Base-by-base conservation (phyloP, 1,140 invertebrate genomes). In the Magallana ariakensis region DNA sequence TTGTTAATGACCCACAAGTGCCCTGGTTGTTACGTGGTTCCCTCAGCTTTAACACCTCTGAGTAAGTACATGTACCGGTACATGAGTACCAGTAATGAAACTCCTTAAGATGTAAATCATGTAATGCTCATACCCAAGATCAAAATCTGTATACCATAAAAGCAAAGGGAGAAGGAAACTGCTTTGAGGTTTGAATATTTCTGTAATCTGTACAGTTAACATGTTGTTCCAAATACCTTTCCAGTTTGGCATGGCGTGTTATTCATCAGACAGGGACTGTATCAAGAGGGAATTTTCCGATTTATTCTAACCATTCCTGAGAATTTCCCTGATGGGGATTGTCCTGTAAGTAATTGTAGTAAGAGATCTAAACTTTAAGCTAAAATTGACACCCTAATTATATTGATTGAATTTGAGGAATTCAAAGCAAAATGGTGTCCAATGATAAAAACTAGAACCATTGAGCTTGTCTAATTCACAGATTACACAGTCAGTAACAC, bases 221-320 rank as follows among this genome's bases (percentile, higher is more conserved):
- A 46, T 80, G n/a, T 26, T 16, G 55, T 26, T 81, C 5, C 10
- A 56, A 16, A 46, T 19, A 13, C 16, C 15, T 53, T 82, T 96
- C 88, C 93, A 98, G 97, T 97, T 90, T 99, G 98, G 98, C 98
- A 97, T 96, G 98, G 98, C 88, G 97, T 99, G 16, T 96, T 98
- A 92, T 99, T 99, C 95, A 96, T 98, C 85, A 96, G 97, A 91
- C 96, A 97, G 94, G 98, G 98, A 26, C 95, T 96, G 84, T 99
- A 98, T 95, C 96, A 97, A 95, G 97, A 97, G 87, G 98, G 97
- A 87, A 96, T 98, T 19, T 98, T 99, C 93, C 96, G 98, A 91
- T 99, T 99, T 94, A 97, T 96, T 84, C 95, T 99, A 87, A 96
- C 96, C 85, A 96, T 99, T 93, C 97, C 98, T 87, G 97, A 97